Conservation (phyloP, 2,113 vertebrate genomes). For the Mobula hypostoma region DNA sequence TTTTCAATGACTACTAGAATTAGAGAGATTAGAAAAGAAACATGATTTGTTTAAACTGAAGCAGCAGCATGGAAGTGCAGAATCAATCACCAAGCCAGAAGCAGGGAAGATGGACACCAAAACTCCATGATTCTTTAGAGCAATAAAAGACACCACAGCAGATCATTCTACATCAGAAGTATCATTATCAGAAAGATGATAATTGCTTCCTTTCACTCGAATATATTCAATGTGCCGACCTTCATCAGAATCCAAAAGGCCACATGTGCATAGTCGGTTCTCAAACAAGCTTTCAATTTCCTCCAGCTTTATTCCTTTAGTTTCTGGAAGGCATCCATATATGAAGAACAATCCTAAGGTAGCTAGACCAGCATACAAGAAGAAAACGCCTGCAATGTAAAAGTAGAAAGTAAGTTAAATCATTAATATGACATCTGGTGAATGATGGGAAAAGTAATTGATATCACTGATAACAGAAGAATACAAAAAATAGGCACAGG, state of each 20-base stretch:
- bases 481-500: neutral
- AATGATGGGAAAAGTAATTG: neutral
- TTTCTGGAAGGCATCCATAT: slow-evolving; percentile 93
- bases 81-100: slow-evolving; percentile 61
- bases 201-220: slow-evolving; percentile 96
- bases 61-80: slow-evolving; percentile 45
- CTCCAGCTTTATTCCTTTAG: slow-evolving; percentile 86
- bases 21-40: neutral
- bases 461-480: neutral
- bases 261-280: slow-evolving; percentile 84
- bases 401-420: neutral
- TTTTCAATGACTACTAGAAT: neutral
- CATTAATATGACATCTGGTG: neutral
- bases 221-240: slow-evolving; percentile 95
- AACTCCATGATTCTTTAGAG: slow-evolving; percentile 52
- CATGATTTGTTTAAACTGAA: slow-evolving; percentile 41
- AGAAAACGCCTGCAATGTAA: slow-evolving; percentile 79
- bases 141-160: slow-evolving; percentile 52
- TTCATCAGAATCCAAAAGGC: slow-evolving; percentile 82
- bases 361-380: slow-evolving; percentile 85
- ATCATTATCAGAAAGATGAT: slow-evolving; percentile 96
- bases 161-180: slow-evolving; percentile 88
- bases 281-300: slow-evolving; percentile 94
- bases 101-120: slow-evolving; percentile 59
- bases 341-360: slow-evolving; percentile 78